Base-by-base conservation (phyloP, 2,797 vertebrate genomes). In the Scomberomorus guttatus region DNA sequence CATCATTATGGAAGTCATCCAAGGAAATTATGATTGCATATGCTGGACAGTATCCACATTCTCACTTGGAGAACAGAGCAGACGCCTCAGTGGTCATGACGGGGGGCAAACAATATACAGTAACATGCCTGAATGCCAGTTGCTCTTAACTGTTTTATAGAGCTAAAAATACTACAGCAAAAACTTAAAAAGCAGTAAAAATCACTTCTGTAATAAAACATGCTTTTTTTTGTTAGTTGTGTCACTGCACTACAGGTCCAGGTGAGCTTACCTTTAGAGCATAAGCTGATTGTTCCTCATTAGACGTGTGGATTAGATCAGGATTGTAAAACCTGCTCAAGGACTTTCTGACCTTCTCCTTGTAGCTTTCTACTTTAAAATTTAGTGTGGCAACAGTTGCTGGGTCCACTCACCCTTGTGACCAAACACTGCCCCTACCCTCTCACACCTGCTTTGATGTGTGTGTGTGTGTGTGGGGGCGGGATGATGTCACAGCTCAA, bases 231-330 rank as follows among this genome's bases (percentile, higher is more conserved):
- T 60, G 37, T 12, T n/a, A 18, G 25, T 29, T 65, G 15, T 39
- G 37, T 65, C 20, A 54, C 15, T 34, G 32, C 64, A 39, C 27
- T 57, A 4, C 42, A 50, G 25, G 25, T 22, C 14, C 57, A 46
- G 70, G 50, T 52, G 24, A 44, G 46, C 67, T 75, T 57, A n/a
- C 72, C 70, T 81, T 75, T 8, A 68, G 73, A 69, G 57, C 67
- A 15, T 77, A 80, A 85, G 70, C 78, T 76, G 82, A 87, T 89
- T 84, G 80, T 57, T 85, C 22, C 55, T 84, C 73, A 82, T 87
- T 70, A 82, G 64, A 77, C 66, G 42, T 77, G 80, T 77, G 84
- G 84, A 86, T 87, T 82, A 85, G 77, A 82, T 81, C 64, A 69
- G 77, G 66, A 68, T 39, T 48, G 69, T 87, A 83, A 85, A 20